Percentiles rank a stretch among this genome's conserved stretches.
These are phyloP conservation scores for Hiodon tergisus DNA, from an alignment of 2,113 vertebrate genomes.

Conservation along the genomic window DNA sequence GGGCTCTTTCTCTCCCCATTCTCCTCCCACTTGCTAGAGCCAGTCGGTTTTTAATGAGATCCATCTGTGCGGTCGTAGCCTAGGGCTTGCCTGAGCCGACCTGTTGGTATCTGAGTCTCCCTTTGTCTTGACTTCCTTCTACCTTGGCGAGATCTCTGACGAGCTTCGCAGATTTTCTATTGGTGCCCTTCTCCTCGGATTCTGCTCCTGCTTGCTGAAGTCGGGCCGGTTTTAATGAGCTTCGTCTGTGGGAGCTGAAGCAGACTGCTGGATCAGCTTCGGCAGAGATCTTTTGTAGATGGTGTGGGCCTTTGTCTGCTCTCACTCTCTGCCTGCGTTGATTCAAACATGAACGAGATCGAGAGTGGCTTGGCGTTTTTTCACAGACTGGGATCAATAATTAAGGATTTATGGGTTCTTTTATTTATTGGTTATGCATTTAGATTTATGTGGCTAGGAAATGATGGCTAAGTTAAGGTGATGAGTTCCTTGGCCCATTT, in stretches of 20 bases:
- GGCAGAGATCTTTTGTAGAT: too few species aligned
- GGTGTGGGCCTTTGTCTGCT: too few species aligned
- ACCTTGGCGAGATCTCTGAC: too few species aligned
- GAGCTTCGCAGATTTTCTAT: too few species aligned
- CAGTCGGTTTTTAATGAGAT: slow-evolving; percentile 6
- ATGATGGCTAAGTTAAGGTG: too few species aligned
- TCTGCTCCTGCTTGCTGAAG: too few species aligned
- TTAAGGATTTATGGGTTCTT: not conserved
- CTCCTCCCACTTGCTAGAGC: not conserved
- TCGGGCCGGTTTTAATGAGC: too few species aligned
- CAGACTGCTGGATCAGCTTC: too few species aligned
- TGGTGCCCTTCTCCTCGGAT: too few species aligned
- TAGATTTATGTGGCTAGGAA: too few species aligned
- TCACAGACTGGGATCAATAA: not conserved
- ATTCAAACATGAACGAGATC: not conserved
- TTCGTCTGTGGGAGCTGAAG: too few species aligned
- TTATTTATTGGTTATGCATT: not conserved
- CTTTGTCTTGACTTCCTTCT: not conserved
- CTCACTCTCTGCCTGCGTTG: not conserved
- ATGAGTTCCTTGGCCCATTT: too few species aligned
- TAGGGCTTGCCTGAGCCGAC: not conserved
- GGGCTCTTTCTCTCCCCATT: not conserved
- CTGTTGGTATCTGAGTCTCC: not conserved
- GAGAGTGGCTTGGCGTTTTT: not conserved
- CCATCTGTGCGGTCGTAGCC: not conserved